phyloP scores from a whole-genome alignment of 2,888 invertebrate species.

The Habroteleia sp. region DNA sequence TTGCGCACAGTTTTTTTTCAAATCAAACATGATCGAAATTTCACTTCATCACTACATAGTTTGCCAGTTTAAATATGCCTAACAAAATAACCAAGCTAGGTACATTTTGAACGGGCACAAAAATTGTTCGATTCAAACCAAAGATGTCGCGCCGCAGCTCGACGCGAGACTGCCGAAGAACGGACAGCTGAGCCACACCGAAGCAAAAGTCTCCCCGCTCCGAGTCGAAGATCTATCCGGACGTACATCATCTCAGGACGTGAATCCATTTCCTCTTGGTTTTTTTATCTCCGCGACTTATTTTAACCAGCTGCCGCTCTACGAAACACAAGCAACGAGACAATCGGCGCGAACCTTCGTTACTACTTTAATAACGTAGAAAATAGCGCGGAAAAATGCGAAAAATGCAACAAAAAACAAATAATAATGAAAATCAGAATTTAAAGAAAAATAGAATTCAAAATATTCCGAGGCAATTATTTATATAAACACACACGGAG shows the following conservation, averaged over 20 bases:
- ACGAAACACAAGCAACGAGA: conserved; percentile 8
- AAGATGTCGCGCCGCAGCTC: conserved; percentile 14
- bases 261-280: conserved; percentile 44
- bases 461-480: too few species aligned
- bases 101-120: not conserved
- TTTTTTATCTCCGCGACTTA: conserved; percentile 44
- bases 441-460: too few species aligned
- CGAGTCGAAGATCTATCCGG: conserved; percentile 42
- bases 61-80: too few species aligned
- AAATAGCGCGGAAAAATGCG: not conserved
- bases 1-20: too few species aligned
- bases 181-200: conserved; percentile 48
- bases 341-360: conserved; percentile 9
- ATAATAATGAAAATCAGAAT: too few species aligned
- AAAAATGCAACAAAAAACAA: not conserved
- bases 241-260: conserved; percentile 53
- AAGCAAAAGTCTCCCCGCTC: conserved; percentile 48
- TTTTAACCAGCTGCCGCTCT: conserved; percentile 38
- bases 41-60: not conserved
- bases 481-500: too few species aligned
- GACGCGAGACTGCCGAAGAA: conserved; percentile 46
- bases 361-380: too few species aligned
- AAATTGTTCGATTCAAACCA: not conserved
- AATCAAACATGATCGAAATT: too few species aligned
- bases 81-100: not conserved